These are phyloP conservation scores for Podilymbus podiceps DNA, from an alignment of 2,113 vertebrate genomes.

Conservation along the genomic window DNA sequence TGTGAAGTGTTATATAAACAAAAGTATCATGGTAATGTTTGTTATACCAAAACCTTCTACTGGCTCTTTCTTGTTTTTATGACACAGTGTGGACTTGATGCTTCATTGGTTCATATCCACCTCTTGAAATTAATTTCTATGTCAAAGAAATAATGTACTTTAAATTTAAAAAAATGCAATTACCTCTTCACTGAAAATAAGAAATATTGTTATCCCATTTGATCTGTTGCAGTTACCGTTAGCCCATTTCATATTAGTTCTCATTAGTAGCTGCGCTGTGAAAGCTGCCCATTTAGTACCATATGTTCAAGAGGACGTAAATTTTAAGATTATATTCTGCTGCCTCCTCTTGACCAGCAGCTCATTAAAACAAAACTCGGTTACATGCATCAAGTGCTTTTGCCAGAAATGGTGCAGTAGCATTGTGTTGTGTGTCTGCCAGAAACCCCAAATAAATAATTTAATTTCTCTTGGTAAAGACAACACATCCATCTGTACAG, in stretches of 20 bases:
- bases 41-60: background rate
- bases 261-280: background rate
- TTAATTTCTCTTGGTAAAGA: background rate
- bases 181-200: background rate
- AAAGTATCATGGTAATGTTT: background rate
- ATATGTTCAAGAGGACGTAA: background rate
- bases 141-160: background rate
- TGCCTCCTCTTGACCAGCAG: background rate
- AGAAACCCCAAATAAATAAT: background rate
- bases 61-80: background rate
- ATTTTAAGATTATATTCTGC: background rate
- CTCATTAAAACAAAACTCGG: background rate
- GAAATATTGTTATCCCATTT: background rate
- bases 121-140: background rate
- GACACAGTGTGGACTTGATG: background rate
- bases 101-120: background rate
- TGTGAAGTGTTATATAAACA: background rate
- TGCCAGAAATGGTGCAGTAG: background rate
- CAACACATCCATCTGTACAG: background rate
- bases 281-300: background rate
- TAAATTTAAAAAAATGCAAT: background rate
- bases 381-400: background rate
- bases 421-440: background rate
- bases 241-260: background rate
- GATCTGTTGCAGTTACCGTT: background rate